A percentile compares a stretch with the other conserved stretches of the same genome.
phyloP scores from a whole-genome alignment of 1,140 invertebrate species.

The Sycophila sp. region DNA sequence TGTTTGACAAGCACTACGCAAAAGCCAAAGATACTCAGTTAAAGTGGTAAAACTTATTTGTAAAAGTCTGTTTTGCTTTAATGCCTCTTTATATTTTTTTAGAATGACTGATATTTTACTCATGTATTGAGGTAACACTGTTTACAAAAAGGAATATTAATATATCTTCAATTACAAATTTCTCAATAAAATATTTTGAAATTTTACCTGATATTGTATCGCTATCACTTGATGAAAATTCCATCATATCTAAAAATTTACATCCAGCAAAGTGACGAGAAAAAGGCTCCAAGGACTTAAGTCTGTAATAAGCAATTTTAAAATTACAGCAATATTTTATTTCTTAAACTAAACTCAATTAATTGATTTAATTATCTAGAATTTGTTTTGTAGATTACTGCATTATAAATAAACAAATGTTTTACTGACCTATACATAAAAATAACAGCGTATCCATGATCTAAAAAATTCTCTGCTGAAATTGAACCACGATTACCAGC shows the following conservation, averaged over 20 bases:
- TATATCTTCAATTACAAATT: slow-evolving; percentile 21
- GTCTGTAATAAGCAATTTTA: slow-evolving; percentile 60
- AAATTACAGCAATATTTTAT: too few relatives aligned
- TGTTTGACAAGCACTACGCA: slow-evolving; percentile 82
- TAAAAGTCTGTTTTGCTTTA: slow-evolving; percentile 74
- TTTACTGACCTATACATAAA: slow-evolving; percentile 75
- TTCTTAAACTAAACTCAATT: too few relatives aligned
- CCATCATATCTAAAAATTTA: slow-evolving; percentile 84
- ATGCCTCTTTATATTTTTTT: slow-evolving; percentile 76
- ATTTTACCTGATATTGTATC: slow-evolving; percentile 69
- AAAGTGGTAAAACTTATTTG: slow-evolving; percentile 85
- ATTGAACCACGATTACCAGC: slow-evolving; percentile 93
- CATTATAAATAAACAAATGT: not conserved
- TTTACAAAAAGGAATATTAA: slow-evolving; percentile 23
- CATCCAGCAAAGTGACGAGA: slow-evolving; percentile 83
- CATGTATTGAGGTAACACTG: slow-evolving; percentile 78
- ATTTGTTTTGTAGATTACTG: too few relatives aligned
- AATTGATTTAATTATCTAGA: not conserved
- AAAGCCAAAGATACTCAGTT: slow-evolving; percentile 92
- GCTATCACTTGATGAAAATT: slow-evolving; percentile 71
- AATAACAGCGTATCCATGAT: slow-evolving; percentile 81
- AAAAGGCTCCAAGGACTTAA: slow-evolving; percentile 90
- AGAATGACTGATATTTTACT: slow-evolving; percentile 75
- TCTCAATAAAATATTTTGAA: slow-evolving; percentile 19
- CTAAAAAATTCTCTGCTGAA: slow-evolving; percentile 95